Percentiles rank a stretch among this genome's conserved stretches.
Conservation (phyloP, 2,797 vertebrate genomes). For the Pangasius mekongensis region DNA sequence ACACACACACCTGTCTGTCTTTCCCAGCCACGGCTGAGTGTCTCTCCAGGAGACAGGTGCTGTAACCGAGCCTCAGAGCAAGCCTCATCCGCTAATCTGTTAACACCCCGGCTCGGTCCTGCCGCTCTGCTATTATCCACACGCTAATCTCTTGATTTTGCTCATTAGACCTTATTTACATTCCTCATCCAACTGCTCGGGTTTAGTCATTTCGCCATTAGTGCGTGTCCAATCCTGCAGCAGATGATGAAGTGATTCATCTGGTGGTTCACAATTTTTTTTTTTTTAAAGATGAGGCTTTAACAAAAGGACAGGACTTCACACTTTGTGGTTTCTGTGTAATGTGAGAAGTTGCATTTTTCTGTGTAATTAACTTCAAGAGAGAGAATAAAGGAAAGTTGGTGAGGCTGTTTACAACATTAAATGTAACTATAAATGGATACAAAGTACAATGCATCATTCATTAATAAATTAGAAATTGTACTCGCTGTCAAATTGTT, state of each 20-base stretch:
- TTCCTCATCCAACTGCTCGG: slow-evolving; percentile 19
- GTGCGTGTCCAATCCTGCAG: background rate
- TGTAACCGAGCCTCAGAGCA: slow-evolving; percentile 13
- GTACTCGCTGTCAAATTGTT: background rate
- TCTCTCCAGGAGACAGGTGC: slow-evolving; percentile 12
- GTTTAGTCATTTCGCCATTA: slow-evolving; percentile 4
- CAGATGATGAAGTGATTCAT: slow-evolving; percentile 17
- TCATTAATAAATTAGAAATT: background rate
- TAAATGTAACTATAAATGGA: background rate
- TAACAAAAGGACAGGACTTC: background rate
- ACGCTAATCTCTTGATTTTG: slow-evolving; percentile 23
- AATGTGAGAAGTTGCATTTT: background rate
- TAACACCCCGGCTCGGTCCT: background rate
- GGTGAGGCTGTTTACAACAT: background rate
- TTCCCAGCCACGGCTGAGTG: background rate
- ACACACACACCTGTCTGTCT: slow-evolving; percentile 12
- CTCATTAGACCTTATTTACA: slow-evolving; percentile 21
- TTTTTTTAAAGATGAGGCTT: background rate
- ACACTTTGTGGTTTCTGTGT: background rate
- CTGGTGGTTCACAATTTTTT: background rate
- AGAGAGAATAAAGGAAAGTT: background rate
- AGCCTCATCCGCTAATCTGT: slow-evolving; percentile 9
- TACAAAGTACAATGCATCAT: background rate
- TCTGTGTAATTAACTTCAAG: background rate
- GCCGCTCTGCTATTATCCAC: background rate